These are phyloP conservation scores for Tetheella fluctuosa DNA, from an alignment of 2,888 invertebrate species.

Conservation along the genomic window DNA sequence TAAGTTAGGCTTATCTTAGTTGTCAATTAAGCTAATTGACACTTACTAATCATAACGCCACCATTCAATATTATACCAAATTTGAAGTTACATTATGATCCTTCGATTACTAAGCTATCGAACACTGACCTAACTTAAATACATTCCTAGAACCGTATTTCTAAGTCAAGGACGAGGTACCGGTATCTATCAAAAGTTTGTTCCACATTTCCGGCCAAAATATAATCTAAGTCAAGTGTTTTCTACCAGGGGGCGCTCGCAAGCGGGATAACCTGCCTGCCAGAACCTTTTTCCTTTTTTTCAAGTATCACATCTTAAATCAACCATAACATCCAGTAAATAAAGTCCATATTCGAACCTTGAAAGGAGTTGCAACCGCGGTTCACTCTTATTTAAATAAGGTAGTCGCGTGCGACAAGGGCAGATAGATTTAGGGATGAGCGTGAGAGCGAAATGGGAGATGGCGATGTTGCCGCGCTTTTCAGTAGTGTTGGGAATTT, in stretches of 20 bases:
- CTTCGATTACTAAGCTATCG: neutral
- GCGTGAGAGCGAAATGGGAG: conserved; percentile 57
- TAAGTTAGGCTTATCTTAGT: neutral
- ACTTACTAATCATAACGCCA: neutral
- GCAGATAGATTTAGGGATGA: conserved; percentile 55
- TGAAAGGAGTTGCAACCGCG: conserved; percentile 50
- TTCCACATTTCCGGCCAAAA: conserved; percentile 71
- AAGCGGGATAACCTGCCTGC: conserved; percentile 66
- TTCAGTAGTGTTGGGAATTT: conserved; percentile 58
- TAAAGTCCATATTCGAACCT: conserved; percentile 53
- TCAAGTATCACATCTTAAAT: conserved; percentile 29
- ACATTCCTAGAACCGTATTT: neutral
- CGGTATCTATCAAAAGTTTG: conserved; percentile 50
- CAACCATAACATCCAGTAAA: conserved; percentile 43
- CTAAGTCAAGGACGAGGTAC: conserved; percentile 46
- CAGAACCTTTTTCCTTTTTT: conserved; percentile 66
- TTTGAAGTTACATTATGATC: neutral
- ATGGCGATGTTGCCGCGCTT: conserved; percentile 73
- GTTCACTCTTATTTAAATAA: conserved; percentile 82
- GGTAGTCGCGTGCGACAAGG: conserved; percentile 75
- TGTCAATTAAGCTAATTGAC: neutral
- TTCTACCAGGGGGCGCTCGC: conserved; percentile 60
- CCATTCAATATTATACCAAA: neutral
- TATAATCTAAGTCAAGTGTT: conserved; percentile 67
- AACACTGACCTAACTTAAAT: neutral